Evolutionary conservation across 1,140 invertebrate species (phyloP).

Genomic region (Camponotus floridanus): DNA sequence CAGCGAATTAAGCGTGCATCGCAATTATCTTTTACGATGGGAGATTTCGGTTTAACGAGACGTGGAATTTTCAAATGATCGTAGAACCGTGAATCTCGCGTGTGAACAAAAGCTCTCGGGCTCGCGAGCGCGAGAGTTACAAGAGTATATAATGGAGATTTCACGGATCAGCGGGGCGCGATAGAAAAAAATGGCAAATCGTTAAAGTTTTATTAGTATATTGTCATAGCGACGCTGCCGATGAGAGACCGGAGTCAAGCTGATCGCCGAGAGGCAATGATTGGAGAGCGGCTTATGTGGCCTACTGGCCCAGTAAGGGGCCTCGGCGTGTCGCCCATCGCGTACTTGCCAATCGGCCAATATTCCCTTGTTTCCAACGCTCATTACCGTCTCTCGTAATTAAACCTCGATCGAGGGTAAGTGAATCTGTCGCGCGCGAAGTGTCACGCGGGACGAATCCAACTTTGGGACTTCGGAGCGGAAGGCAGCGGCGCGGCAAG

Average conservation of each 20-base stretch:
- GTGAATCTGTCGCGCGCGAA: not conserved
- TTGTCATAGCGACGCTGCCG: conserved; percentile 30
- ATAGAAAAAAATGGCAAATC: not conserved
- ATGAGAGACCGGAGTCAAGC: conserved; percentile 34
- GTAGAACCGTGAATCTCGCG: not conserved
- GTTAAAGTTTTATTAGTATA: conserved; percentile 11
- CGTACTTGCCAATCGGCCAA: conserved; percentile 29
- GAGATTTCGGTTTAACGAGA: not conserved
- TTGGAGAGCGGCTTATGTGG: conserved; percentile 56
- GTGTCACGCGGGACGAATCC: conserved; percentile 38
- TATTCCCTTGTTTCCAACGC: conserved; percentile 20
- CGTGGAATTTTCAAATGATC: not conserved
- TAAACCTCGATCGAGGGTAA: conserved; percentile 23
- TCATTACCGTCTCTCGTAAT: conserved; percentile 37
- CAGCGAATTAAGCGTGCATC: not conserved
- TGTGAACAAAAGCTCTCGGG: not conserved
- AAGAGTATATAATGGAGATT: not conserved
- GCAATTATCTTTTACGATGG: not conserved
- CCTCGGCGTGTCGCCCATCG: conserved; percentile 10
- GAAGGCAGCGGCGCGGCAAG: conserved; percentile 18
- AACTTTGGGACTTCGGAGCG: not conserved
- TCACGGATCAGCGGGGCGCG: not conserved
- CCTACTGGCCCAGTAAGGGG: conserved; percentile 58
- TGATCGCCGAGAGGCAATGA: conserved; percentile 56
- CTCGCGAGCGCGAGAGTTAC: not conserved